phyloP scores from a whole-genome alignment of 2,888 invertebrate species.

The Ichneumon xanthorius region DNA sequence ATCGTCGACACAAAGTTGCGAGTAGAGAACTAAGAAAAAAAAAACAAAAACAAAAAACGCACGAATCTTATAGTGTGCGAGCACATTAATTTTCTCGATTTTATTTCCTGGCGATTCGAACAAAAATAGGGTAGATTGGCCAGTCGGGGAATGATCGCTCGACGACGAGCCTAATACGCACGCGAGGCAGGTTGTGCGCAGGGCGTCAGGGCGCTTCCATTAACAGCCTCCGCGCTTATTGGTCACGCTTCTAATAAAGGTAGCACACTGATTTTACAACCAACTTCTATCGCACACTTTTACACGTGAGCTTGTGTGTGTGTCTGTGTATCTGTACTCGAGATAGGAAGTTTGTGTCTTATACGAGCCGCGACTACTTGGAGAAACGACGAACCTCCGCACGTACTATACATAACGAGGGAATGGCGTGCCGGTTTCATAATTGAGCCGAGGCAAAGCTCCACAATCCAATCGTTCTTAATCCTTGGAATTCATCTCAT shows the following conservation, averaged over 20 bases:
- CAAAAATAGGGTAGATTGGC: slow-evolving; percentile 33
- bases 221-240: slow-evolving; percentile 84
- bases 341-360: slow-evolving; percentile 21
- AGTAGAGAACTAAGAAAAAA: neutral
- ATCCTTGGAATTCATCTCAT: slow-evolving; percentile 82
- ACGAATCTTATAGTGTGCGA: slow-evolving; percentile 1
- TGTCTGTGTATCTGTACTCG: slow-evolving; percentile 21
- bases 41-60: neutral
- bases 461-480: slow-evolving; percentile 84
- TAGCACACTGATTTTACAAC: slow-evolving; percentile 83
- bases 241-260: slow-evolving; percentile 85
- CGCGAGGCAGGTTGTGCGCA: slow-evolving; percentile 51
- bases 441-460: slow-evolving; percentile 81
- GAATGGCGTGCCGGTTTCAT: slow-evolving; percentile 83
- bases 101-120: neutral
- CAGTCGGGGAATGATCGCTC: slow-evolving; percentile 47
- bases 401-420: slow-evolving; percentile 81
- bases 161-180: slow-evolving; percentile 41
- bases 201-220: slow-evolving; percentile 82
- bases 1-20: slow-evolving; percentile 17
- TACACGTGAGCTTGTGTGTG: neutral
- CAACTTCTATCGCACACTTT: slow-evolving; percentile 57
- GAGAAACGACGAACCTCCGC: slow-evolving; percentile 48
- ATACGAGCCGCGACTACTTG: slow-evolving; percentile 45
- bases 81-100: slow-evolving; percentile 13